A percentile compares a stretch with the other conserved stretches of the same genome.
These are phyloP conservation scores for Steatornis caripensis DNA, from an alignment of 2,113 vertebrate species.

Conservation along the genomic window DNA sequence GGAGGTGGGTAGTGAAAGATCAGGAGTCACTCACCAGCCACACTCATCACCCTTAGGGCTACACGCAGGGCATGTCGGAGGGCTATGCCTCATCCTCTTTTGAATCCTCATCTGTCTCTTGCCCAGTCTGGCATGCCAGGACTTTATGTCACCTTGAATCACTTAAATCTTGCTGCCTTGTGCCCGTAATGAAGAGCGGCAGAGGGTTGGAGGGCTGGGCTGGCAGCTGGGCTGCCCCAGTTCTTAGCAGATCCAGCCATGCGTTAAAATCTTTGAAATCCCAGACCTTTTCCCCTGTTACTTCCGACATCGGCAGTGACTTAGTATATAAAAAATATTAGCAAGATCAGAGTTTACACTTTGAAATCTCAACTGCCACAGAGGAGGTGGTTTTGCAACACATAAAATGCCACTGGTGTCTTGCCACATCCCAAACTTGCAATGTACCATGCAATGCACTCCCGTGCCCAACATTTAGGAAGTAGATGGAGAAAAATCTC, in stretches of 20 bases:
- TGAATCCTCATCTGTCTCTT: not conserved
- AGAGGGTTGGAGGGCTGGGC: not conserved
- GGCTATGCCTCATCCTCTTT: not conserved
- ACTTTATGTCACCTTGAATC: not conserved
- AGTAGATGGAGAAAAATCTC: not conserved
- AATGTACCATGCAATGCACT: not conserved
- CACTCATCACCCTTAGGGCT: not conserved
- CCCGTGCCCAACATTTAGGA: not conserved
- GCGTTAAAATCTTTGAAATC: not conserved
- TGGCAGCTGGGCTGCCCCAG: not conserved
- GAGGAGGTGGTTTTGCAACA: conserved; percentile 26
- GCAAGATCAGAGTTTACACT: not conserved
- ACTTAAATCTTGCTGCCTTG: not conserved
- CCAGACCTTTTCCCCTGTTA: not conserved
- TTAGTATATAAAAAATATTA: not conserved
- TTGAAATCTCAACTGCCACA: conserved; percentile 39
- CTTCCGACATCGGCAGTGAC: not conserved
- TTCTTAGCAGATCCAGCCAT: not conserved
- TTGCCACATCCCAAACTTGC: conserved; percentile 44
- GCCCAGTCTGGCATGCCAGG: not conserved
- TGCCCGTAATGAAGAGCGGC: not conserved
- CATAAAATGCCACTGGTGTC: not conserved
- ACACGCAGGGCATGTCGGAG: accelerated
- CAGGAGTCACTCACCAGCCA: not conserved
- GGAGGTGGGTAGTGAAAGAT: not conserved